These are phyloP conservation scores for Leptopilina syphax DNA, from an alignment of 2,888 invertebrate genomes.

Conservation along the genomic window DNA sequence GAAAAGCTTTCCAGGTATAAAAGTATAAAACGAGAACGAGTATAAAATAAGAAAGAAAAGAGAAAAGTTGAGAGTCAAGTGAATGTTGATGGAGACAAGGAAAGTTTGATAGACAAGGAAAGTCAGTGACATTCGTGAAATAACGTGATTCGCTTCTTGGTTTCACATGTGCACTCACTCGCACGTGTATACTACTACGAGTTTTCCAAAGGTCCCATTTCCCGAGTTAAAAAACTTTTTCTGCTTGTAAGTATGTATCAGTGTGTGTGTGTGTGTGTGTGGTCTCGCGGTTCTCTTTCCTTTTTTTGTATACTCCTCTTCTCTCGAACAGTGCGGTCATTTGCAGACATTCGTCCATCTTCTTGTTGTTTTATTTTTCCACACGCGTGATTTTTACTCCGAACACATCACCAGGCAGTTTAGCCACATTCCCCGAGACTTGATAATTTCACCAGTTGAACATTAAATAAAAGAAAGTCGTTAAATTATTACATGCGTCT, in stretches of 20 bases:
- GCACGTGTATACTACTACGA: slow-evolving; percentile 17
- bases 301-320: not conserved
- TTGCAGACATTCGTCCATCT: slow-evolving; percentile 20
- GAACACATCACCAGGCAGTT: slow-evolving; percentile 17
- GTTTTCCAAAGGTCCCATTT: slow-evolving; percentile 28
- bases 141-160: slow-evolving; percentile 11
- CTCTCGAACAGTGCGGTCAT: slow-evolving; percentile 18
- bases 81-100: not conserved
- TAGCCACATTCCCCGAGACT: slow-evolving; percentile 9
- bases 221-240: slow-evolving; percentile 33
- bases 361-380: slow-evolving; percentile 1
- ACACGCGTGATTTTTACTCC: slow-evolving; percentile 16
- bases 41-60: not conserved
- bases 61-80: not conserved
- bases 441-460: slow-evolving; percentile 17
- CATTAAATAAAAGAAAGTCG: slow-evolving; percentile 21
- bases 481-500: slow-evolving; percentile 5
- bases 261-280: not conserved
- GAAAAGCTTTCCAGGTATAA: slow-evolving; percentile 9
- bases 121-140: slow-evolving; percentile 27
- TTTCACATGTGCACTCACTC: slow-evolving; percentile 27
- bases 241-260: not conserved
- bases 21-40: too few relatives aligned
- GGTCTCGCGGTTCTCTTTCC: slow-evolving; percentile 28
- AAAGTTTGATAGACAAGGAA: not conserved